A percentile compares a stretch with the other conserved stretches of the same genome.
Conservation (phyloP, 2,888 invertebrate genomes). For the Perizoma affinitatum region DNA sequence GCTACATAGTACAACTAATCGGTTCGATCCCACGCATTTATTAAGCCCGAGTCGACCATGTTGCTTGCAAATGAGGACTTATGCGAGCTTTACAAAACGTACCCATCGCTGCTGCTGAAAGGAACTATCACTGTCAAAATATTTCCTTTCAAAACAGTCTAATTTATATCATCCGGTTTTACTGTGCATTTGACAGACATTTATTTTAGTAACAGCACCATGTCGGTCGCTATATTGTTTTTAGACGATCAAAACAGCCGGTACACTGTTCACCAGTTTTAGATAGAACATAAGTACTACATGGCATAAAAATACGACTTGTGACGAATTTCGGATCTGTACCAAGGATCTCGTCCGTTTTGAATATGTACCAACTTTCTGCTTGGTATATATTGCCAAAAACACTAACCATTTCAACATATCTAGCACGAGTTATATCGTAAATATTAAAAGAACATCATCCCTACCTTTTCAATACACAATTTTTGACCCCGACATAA, state of each 20-base stretch:
- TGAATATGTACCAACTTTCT: no score
- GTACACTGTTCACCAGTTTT: not conserved
- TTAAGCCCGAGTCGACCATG: slow-evolving; percentile 22
- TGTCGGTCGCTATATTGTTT: slow-evolving; percentile 1
- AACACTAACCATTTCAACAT: no score
- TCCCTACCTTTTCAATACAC: no score
- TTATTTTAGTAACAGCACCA: slow-evolving; percentile 49
- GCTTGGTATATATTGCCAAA: no score
- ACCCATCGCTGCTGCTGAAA: slow-evolving; percentile 5
- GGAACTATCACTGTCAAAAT: slow-evolving; percentile 41
- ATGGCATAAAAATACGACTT: no score
- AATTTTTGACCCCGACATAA: not conserved
- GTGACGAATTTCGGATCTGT: no score
- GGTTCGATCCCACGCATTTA: slow-evolving; percentile 26
- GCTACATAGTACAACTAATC: slow-evolving; percentile 19
- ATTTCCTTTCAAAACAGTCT: slow-evolving; percentile 48
- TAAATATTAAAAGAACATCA: no score
- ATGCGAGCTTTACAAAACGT: slow-evolving; percentile 6
- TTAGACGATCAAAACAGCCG: not conserved
- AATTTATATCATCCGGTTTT: slow-evolving; percentile 56
- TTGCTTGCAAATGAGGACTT: slow-evolving; percentile 27
- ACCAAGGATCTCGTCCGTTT: no score
- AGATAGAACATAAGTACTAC: not conserved
- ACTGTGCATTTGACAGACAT: slow-evolving; percentile 51
- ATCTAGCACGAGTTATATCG: no score